Percentiles rank a stretch among this genome's conserved stretches.
Conservation (phyloP, 2,797 vertebrate genomes). For the Phoxinus dragarum region DNA sequence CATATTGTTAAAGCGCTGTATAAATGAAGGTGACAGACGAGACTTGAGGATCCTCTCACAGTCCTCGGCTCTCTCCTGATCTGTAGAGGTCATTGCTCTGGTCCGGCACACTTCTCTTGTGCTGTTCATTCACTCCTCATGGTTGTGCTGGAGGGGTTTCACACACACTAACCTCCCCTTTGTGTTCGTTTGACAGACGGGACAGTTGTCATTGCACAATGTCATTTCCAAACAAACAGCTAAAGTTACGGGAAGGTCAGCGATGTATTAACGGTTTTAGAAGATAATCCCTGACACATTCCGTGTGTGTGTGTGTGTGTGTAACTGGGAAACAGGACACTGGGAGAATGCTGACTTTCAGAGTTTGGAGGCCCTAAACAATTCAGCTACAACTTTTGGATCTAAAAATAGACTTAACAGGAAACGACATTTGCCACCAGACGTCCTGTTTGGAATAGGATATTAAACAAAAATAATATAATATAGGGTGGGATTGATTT, state of each 20-base stretch:
- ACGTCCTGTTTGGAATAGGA: neutral
- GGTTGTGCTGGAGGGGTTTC: neutral
- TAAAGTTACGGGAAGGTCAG: neutral
- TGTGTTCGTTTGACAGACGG: neutral
- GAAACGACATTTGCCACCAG: neutral
- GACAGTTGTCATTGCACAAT: constrained; percentile 18
- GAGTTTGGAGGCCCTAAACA: neutral
- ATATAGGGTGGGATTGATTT: too few relatives aligned
- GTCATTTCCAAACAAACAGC: constrained; percentile 26
- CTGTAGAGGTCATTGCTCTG: constrained; percentile 52
- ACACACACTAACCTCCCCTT: neutral
- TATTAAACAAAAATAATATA: neutral
- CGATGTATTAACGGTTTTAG: neutral
- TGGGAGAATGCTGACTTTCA: neutral
- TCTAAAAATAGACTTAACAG: neutral
- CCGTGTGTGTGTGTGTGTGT: neutral
- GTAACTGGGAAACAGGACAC: neutral
- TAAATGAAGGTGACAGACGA: too few relatives aligned
- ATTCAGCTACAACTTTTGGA: neutral
- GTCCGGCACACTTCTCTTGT: neutral
- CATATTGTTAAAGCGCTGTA: too few relatives aligned
- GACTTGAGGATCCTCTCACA: too few relatives aligned
- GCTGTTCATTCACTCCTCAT: constrained; percentile 26
- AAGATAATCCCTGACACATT: constrained; percentile 45
- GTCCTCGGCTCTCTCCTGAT: neutral